Conservation (phyloP, 1,140 invertebrate species). For the Matsumurasca onukii region DNA sequence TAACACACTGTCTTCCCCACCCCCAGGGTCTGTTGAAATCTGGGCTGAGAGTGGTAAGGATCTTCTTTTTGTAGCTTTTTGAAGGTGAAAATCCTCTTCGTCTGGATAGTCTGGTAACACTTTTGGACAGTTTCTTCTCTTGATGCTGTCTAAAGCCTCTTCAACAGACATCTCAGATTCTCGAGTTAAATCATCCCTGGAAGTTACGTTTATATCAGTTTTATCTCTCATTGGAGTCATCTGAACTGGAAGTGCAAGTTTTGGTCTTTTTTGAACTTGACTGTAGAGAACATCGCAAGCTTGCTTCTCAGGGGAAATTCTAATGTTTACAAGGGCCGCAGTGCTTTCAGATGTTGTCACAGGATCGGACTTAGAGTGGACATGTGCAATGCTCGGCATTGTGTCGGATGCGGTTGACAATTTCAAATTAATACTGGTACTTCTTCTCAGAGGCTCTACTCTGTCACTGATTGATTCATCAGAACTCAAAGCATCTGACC, state of each 20-base stretch:
- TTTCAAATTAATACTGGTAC: slow-evolving; percentile 30
- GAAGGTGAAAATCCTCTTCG: slow-evolving; percentile 31
- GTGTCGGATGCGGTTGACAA: background rate
- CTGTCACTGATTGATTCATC: slow-evolving; percentile 28
- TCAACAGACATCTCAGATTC: slow-evolving; percentile 57
- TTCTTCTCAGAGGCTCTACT: slow-evolving; percentile 13
- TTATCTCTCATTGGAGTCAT: slow-evolving; percentile 38
- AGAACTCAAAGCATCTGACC: slow-evolving; percentile 34
- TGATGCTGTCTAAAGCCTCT: slow-evolving; percentile 69
- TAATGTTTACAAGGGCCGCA: slow-evolving; percentile 31
- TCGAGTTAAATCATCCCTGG: slow-evolving; percentile 47
- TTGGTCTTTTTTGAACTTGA: slow-evolving; percentile 31
- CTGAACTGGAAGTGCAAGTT: slow-evolving; percentile 12
- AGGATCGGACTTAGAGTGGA: slow-evolving; percentile 73
- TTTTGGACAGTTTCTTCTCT: slow-evolving; percentile 77
- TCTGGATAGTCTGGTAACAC: slow-evolving; percentile 72
- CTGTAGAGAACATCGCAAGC: slow-evolving; percentile 46
- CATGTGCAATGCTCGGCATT: slow-evolving; percentile 54
- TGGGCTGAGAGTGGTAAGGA: slow-evolving; percentile 30
- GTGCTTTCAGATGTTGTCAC: background rate
- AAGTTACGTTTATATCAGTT: slow-evolving; percentile 72
- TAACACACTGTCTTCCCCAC: slow-evolving; percentile 46
- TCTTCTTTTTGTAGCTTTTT: slow-evolving; percentile 34
- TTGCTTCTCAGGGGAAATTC: slow-evolving; percentile 36
- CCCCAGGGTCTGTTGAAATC: slow-evolving; percentile 16